Evolutionary conservation across 2,888 invertebrate species (phyloP).

Genomic region (Andricus quercusramuli): DNA sequence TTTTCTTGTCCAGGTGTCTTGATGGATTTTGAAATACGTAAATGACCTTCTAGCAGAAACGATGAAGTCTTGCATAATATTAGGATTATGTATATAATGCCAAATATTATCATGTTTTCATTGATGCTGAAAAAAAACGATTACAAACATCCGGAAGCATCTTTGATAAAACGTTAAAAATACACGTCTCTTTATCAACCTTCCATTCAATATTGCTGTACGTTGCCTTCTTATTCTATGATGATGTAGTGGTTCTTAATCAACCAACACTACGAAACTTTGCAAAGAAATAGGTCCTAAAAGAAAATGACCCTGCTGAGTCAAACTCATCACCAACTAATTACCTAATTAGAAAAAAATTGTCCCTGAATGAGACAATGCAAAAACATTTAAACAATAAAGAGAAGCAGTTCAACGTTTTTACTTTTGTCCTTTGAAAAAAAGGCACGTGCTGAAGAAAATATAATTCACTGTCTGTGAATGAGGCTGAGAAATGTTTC

Average conservation of each 20-base stretch:
- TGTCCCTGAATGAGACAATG: background rate
- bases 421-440: background rate
- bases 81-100: no score
- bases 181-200: no score
- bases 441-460: background rate
- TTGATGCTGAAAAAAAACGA: no score
- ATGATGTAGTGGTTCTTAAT: background rate
- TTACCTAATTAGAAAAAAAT: slow-evolving; percentile 12
- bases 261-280: background rate
- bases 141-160: no score
- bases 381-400: background rate
- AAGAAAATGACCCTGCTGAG: slow-evolving; percentile 27
- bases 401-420: background rate
- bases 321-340: background rate
- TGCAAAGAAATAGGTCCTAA: background rate
- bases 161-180: no score
- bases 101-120: no score
- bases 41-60: no score
- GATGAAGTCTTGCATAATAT: no score
- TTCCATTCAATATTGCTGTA: no score
- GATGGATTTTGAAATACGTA: no score
- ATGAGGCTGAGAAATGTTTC: background rate
- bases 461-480: background rate
- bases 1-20: background rate
- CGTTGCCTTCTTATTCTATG: background rate